Evolutionary conservation across 2,797 vertebrate species (phyloP), one percentile per base, ranked within the genome.

Genomic region (Loriculus beryllinus): DNA sequence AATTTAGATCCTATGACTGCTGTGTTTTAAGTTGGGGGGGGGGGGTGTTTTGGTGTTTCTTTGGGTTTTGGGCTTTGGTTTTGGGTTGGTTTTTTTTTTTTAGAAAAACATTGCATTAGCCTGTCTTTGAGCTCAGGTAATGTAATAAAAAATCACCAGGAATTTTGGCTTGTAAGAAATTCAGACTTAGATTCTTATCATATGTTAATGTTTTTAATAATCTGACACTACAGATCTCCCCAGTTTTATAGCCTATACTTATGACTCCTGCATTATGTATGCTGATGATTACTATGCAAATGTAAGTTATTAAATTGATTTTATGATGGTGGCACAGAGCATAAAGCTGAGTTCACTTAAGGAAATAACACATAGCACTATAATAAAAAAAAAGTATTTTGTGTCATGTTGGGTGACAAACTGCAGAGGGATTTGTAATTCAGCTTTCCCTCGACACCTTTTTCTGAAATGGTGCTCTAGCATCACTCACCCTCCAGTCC

Each of bases 201-300:
- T n/a, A 59, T 80, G 59, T 74, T 86, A 80, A 85, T 86, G 15
- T 67, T 92, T 92, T 86, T 84, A 88, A 90, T 90, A 70, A 70
- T 64, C 40, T 70, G 43, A 59, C 33, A 42, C 48, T 76, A 35
- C 39, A 45, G 25, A 39, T 86, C 63, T 72, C 60, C 45, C 37
- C 79, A 10, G 3, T 74, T 93, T 90, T 95, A 70, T 78, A 75
- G 56, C 28, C 63, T 79, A 2, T 42, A 40, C 59, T 93, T 76
- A 48, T 1, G 39, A 79, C 56, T 90, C 56, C 63, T 93, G 70
- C 54, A 49, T 94, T 88, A 52, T 56, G 33, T 56, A 42, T 93
- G 75, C 68, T 92, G 86, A 71, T 74, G 64, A 80, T 89, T 77
- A 17, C 68, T 87, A 1, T n/a, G 62, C 2, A 3, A 79, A 37